Conservation (phyloP, 2,113 vertebrate genomes). For the Mus pahari region DNA sequence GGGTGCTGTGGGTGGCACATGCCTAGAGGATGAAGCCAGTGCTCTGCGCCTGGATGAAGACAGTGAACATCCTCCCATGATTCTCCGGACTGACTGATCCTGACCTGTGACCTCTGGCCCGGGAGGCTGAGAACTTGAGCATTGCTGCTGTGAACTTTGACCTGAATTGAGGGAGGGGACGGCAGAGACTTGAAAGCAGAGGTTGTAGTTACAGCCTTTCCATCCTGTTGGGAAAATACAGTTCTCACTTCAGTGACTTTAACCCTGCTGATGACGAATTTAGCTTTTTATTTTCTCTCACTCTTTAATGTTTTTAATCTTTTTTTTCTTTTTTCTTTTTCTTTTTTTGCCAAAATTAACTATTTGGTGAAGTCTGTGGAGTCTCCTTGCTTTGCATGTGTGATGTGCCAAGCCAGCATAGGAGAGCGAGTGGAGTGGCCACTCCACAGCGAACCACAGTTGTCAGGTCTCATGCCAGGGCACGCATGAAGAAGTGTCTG, state of each 20-base stretch:
- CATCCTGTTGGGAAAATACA: conserved; percentile 84
- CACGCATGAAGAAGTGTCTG: conserved; percentile 59
- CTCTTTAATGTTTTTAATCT: conserved; percentile 55
- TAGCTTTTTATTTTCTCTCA: conserved; percentile 83
- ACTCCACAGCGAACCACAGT: conserved; percentile 74
- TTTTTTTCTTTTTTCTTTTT: conserved; percentile 44
- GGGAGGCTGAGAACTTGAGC: conserved; percentile 84
- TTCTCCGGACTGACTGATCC: conserved; percentile 95
- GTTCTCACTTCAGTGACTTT: conserved; percentile 87
- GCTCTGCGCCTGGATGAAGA: conserved; percentile 95
- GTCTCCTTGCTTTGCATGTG: conserved; percentile 95
- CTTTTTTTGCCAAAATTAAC: conserved; percentile 87
- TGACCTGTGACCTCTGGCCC: conserved; percentile 69
- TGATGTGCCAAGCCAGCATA: conserved; percentile 93
- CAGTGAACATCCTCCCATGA: conserved; percentile 98
- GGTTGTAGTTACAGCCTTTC: conserved; percentile 89
- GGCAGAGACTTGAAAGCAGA: conserved; percentile 85
- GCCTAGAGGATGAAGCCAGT: conserved; percentile 94
- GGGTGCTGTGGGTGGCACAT: conserved; percentile 94
- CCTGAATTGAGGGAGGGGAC: conserved; percentile 87
- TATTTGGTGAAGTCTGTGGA: conserved; percentile 85
- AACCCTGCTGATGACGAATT: conserved; percentile 86
- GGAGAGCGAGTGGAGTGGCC: conserved; percentile 79
- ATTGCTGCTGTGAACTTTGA: conserved; percentile 93
- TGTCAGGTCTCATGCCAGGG: conserved; percentile 76